Evolutionary conservation across 2,113 vertebrate species (phyloP), one percentile per base, ranked within the genome.

Genomic region (Microtus ochrogaster): DNA sequence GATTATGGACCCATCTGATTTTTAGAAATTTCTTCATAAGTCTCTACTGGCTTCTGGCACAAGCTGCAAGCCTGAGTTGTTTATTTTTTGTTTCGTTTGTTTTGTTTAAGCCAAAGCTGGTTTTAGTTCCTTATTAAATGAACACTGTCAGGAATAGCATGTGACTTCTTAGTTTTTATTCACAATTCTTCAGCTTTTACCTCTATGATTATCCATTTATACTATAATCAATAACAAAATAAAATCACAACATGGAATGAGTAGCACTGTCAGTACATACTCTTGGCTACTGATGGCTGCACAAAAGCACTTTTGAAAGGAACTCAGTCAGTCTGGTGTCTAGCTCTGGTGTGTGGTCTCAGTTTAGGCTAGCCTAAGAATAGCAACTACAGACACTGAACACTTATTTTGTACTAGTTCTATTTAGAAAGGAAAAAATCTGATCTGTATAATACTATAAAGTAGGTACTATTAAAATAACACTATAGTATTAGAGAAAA

Each of bases 21-120:
- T 91, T 82, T 95, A 58, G 65, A 92, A 94, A 94, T 61, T 61
- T 65, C 9, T 94, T 81, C 81, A 26, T 36, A 79, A 36, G 39
- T 41, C 17, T 61, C 55, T 92, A 76, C 6, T 70, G 84, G n/a
- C 78, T 92, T 83, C 66, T 73, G 14, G 61, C 14, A 39, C 3
- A 68, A 55, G 41, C 41, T 83, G 47, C n/a, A 88, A 93, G 24
- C 33, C 8, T n/a, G 47, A 58, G 52, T 8, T 14, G n/a, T 49
- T 86, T 41, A 22, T 61, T 17, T 83, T 63, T 33, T 33, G 52
- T 10, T 81, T 33, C 9, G 17, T 47, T 65, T 41, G n/a, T 63
- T 83, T 63, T 63, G 14, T 28, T 92, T 36, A 89, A 93, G 63
- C 14, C 63, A 65, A 26, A 39, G n/a, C 8, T 91, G 22, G 12